Evolutionary conservation across 2,797 vertebrate species (phyloP).

Genomic region (Scarus forsteni): DNA sequence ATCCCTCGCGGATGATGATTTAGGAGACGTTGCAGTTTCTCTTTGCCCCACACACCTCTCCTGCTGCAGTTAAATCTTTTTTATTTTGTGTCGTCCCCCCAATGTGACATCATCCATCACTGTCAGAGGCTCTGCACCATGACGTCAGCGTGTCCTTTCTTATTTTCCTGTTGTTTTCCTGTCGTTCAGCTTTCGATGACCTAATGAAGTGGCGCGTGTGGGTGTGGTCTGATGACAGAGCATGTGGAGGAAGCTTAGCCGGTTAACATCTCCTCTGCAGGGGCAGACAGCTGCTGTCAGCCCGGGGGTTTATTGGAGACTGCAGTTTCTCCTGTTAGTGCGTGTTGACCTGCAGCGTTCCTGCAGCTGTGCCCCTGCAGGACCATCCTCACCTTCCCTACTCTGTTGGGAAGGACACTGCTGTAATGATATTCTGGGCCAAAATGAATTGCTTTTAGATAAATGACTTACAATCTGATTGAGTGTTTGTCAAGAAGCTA

Average conservation of each 20-base stretch:
- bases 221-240: conserved; percentile 50
- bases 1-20: conserved; percentile 2
- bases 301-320: conserved; percentile 70
- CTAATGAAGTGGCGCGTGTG: conserved; percentile 19
- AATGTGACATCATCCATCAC: conserved; percentile 67
- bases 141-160: conserved; percentile 56
- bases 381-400: conserved; percentile 68
- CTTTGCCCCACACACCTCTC: conserved; percentile 23
- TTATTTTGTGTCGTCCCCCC: conserved; percentile 50
- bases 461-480: conserved; percentile 50
- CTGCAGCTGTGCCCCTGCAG: conserved; percentile 74
- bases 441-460: conserved; percentile 55
- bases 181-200: conserved; percentile 3
- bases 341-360: conserved; percentile 68
- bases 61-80: conserved; percentile 46
- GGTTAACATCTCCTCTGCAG: conserved; percentile 69
- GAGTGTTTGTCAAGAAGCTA: conserved; percentile 40
- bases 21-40: conserved; percentile 35
- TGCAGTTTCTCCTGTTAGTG: conserved; percentile 57
- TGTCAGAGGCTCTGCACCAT: conserved; percentile 62
- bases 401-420: conserved; percentile 54
- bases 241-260: conserved; percentile 37
- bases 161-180: conserved; percentile 18
- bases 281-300: conserved; percentile 62
- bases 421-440: conserved; percentile 18